These are phyloP conservation scores for Sepiola atlantica DNA, from an alignment of 2,888 invertebrate genomes.

Conservation along the genomic window DNA sequence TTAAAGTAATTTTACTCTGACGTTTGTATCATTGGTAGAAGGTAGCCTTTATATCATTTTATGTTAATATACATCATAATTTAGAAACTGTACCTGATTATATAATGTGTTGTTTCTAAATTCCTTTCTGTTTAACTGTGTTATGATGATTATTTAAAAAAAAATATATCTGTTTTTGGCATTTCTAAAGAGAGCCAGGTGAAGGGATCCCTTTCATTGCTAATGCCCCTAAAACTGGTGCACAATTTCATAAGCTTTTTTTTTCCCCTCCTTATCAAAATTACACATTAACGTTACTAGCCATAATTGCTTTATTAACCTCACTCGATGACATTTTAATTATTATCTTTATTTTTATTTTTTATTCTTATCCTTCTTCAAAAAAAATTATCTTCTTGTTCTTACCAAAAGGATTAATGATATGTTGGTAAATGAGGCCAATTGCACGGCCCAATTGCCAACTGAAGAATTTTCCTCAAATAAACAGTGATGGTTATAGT, in stretches of 20 bases:
- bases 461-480: no score
- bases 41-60: no score
- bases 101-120: background rate
- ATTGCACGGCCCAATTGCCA: no score
- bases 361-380: no score
- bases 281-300: conserved; percentile 14
- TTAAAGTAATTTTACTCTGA: no score
- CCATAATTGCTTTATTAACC: conserved; percentile 2
- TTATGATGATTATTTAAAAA: background rate
- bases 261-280: background rate
- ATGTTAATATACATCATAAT: no score
- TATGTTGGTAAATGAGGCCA: no score
- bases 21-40: no score
- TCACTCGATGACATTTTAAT: background rate
- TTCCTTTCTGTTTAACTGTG: background rate
- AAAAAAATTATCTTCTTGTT: no score
- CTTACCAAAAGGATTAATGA: no score
- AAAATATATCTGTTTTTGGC: background rate
- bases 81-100: no score
- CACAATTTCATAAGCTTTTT: background rate
- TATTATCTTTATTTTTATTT: background rate
- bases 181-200: background rate
- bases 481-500: no score
- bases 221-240: background rate
- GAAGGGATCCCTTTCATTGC: background rate